These are phyloP conservation scores for Upupa epops DNA, from an alignment of 2,113 vertebrate species.

Conservation along the genomic window DNA sequence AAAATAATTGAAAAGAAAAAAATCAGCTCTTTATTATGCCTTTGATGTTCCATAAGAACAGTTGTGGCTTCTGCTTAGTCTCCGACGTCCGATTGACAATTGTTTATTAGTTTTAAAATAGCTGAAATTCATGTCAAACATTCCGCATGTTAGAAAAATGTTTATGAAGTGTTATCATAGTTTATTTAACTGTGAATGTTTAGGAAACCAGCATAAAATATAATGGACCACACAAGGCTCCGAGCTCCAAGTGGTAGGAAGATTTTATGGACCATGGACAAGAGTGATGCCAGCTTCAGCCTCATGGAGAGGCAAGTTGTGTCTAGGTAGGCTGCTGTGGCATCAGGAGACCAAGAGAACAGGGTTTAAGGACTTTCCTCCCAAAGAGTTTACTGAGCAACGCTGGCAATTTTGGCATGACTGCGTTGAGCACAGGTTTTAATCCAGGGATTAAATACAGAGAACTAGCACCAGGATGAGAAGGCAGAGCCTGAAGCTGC, in stretches of 20 bases:
- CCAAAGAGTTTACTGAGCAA: neutral
- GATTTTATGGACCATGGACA: neutral
- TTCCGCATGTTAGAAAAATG: slow-evolving; percentile 80
- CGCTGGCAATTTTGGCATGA: neutral
- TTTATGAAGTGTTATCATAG: slow-evolving; percentile 86
- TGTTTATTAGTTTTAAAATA: slow-evolving; percentile 96
- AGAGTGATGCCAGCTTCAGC: neutral
- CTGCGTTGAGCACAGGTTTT: neutral
- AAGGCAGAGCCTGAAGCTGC: no score
- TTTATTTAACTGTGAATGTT: slow-evolving; percentile 80
- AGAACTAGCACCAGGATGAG: no score
- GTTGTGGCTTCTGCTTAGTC: slow-evolving; percentile 82
- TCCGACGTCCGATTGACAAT: slow-evolving; percentile 82
- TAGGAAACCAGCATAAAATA: slow-evolving; percentile 70
- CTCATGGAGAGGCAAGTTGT: neutral
- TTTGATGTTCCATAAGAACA: slow-evolving; percentile 90
- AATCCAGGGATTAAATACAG: neutral
- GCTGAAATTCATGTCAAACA: slow-evolving; percentile 85
- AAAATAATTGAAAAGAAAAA: neutral
- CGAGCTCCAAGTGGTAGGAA: neutral
- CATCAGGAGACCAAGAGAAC: neutral
- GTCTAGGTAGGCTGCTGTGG: fast-evolving
- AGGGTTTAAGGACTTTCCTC: neutral
- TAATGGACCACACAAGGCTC: slow-evolving; percentile 87
- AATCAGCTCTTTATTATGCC: slow-evolving; percentile 62